Evolutionary conservation across 1,140 invertebrate species (phyloP), one percentile per base, ranked within the genome.

Genomic region (Latrodectus geometricus): DNA sequence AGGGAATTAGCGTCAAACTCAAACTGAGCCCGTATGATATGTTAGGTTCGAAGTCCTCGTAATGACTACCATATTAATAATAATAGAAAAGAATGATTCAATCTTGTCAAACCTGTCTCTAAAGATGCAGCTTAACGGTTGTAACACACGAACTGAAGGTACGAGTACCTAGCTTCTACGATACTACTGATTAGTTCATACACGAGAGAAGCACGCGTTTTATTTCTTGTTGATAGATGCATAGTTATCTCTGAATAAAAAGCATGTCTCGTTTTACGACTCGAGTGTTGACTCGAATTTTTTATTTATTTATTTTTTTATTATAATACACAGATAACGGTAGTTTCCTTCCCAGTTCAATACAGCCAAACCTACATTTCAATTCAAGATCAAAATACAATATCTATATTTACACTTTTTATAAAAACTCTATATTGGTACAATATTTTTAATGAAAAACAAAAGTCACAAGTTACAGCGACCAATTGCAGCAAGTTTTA

Each of bases 51-150:
- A 70, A 56, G 52, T 48, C 68, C 79, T 54, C 20, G 70, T 72
- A 81, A 81, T 81, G 79, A 81, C 79, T 61, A 14, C 20, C 79
- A 81, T 81, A 72, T 49, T 68, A 61, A 61, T 81, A 81, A 61
- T 68, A 81, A 79, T 61, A 49, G 17, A 48, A 35, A 79, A 79
- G 65, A 79, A 79, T 79, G 69, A 48, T 81, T 66, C 35, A 21
- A 81, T 81, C 65, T 81, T 81, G 79, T 81, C 79, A 81, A 81
- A 81, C 79, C 79, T 81, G 79, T 81, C 79, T 81, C 68, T 14
- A 72, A 72, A 70, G 79, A 81, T 23, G 56, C 61, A 54, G 50
- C 70, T n/a, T 81, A 81, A 81, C 79, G 79, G 79, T 81, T 72
- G 79, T 81, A 54, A 48, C 21, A 54, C 79, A 81, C 79, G 79